Conservation (phyloP, 2,113 vertebrate genomes). For the Anas platyrhynchos region DNA sequence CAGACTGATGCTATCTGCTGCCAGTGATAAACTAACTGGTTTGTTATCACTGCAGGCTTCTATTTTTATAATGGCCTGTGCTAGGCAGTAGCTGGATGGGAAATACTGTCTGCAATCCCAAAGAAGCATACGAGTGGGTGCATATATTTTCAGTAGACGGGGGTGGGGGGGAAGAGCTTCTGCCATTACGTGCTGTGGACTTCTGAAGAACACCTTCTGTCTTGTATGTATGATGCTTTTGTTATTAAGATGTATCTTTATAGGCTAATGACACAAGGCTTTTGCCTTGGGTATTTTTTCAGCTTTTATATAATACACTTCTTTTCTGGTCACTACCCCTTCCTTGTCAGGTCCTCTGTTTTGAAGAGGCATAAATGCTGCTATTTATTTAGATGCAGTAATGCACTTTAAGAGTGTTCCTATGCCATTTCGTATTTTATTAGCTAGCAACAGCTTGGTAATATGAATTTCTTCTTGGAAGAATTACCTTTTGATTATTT, state of each 20-base stretch:
- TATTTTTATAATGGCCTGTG: not conserved
- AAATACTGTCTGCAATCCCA: not conserved
- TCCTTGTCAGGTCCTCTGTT: conserved; percentile 17
- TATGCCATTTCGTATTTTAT: conserved; percentile 27
- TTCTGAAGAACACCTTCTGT: not conserved
- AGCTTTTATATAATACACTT: not conserved
- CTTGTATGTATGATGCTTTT: not conserved
- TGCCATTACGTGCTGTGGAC: not conserved
- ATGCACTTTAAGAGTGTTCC: conserved; percentile 78
- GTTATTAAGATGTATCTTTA: conserved; percentile 25
- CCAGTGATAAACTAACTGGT: not conserved
- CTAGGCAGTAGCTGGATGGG: not conserved
- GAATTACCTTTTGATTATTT: not conserved
- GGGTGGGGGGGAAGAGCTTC: too few species aligned
- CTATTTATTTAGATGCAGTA: conserved; percentile 65
- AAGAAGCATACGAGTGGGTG: not conserved
- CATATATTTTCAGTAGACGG: not conserved
- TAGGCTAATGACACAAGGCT: not conserved
- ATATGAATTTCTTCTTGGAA: not conserved
- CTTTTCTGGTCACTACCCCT: not conserved
- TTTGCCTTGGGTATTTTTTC: not conserved
- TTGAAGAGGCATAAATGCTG: conserved; percentile 60
- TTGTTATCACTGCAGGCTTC: not conserved
- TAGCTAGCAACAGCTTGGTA: not conserved
- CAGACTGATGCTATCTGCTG: not conserved